Evolutionary conservation across 1,140 invertebrate species (phyloP), one percentile per base, ranked within the genome.

Genomic region (Anastrepha obliqua): DNA sequence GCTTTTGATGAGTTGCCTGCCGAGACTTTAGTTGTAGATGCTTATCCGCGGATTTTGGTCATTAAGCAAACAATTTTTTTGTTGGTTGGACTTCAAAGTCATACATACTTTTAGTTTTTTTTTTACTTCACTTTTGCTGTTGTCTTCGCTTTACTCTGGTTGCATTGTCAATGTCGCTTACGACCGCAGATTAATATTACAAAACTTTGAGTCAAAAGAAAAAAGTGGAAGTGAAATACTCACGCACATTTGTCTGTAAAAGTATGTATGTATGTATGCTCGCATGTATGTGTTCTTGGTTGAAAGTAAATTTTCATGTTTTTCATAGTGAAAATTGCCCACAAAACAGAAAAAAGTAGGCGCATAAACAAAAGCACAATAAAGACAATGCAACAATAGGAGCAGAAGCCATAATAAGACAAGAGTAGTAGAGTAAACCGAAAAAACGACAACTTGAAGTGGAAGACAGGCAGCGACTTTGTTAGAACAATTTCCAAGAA

Each of bases 291-390:
- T 2, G 55, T 55, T 81, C 74, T 51, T 81, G 20, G 74, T 55
- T 55, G 74, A 81, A 81, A 81, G 74, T 81, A 81, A 81, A 29
- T 81, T 81, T 81, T 55, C 47, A 81, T 81, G 74, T 81, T 81
- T 81, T 81, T 55, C 74, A 55, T 1, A 55, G 47, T 81, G 20
- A 81, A n/a, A 81, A 81, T 81, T 51, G 7, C n/a, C 74, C 74
- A n/a, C 74, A 55, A 81, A 81, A 42, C 51, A 58, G 42, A 74
- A 74, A 74, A 55, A 81, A n/a, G 47, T 8, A 11, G 74, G 7
- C 74, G 20, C 74, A 74, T n/a, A 67, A 67, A 55, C 13, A 81
- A 51, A 51, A 55, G n/a, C 47, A 81, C n/a, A 55, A 74, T 29
- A 55, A 81, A 47, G 55, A 58, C 8, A 81, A 39, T 47, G 6